phyloP scores from a whole-genome alignment of 2,888 invertebrate genomes.

The Cosmopolites sordidus region DNA sequence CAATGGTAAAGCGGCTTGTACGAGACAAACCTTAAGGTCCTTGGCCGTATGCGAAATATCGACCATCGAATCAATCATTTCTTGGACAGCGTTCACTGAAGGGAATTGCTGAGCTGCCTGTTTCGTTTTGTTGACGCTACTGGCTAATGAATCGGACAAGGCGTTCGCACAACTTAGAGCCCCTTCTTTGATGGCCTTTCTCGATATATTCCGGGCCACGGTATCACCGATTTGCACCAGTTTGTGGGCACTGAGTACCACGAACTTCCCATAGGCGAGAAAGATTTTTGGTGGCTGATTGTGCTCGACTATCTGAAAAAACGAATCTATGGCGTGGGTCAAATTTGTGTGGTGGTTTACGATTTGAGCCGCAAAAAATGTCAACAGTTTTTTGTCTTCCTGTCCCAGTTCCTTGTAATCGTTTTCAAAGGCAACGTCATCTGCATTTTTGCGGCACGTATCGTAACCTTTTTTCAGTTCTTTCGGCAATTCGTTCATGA shows the following conservation, averaged over 20 bases:
- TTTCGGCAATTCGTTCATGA: constrained; percentile 67
- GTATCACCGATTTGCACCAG: constrained; percentile 93
- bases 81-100: constrained; percentile 82
- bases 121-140: constrained; percentile 83
- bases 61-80: constrained; percentile 89
- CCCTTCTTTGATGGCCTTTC: constrained; percentile 67
- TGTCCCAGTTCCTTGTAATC: constrained; percentile 57
- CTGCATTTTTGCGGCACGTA: constrained; percentile 68
- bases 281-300: constrained; percentile 92
- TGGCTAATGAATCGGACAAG: constrained; percentile 74
- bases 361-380: constrained; percentile 84
- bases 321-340: constrained; percentile 86
- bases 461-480: constrained; percentile 74
- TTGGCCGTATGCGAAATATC: constrained; percentile 80
- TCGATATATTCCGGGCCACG: constrained; percentile 78
- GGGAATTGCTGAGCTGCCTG: constrained; percentile 89
- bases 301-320: constrained; percentile 84
- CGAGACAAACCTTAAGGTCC: constrained; percentile 70
- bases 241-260: constrained; percentile 89
- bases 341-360: constrained; percentile 80
- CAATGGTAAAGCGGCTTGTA: constrained; percentile 57
- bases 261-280: constrained; percentile 90
- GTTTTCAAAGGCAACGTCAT: constrained; percentile 57
- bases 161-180: constrained; percentile 74
- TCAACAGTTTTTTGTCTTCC: constrained; percentile 78